Evolutionary conservation across 30 jellyfish, hydroid and myxozoan genomes (phyloP), one percentile per base, ranked within the genome.

Genomic region (Catostylus mosaicus): DNA sequence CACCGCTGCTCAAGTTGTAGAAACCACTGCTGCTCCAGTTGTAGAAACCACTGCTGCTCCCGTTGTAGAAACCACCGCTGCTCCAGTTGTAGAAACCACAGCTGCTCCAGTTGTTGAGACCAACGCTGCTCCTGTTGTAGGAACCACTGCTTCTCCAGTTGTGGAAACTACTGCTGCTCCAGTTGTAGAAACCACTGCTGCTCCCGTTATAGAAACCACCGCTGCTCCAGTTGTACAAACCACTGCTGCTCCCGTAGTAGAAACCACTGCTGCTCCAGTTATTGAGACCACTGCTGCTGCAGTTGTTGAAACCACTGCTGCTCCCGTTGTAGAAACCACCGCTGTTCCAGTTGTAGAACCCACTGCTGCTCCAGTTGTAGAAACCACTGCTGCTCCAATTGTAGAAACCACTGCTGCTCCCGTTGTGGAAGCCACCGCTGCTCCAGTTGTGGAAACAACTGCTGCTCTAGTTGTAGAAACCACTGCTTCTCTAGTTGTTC

Each of bases 21-120:
- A 66, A 34, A 50, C 78, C 24, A 33, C 78, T 47, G 82, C 57
- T 59, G 81, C 73, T 57, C 79, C 72, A 78, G 59, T 67, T 6
- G 57, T 64, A 20, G 69, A 46, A 30, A 67, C 67, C 22, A 66
- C 89, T 2, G 89, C 66, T 56, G 59, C 89, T 35, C 73, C 89
- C 26, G 81, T 59, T 37, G 61, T 57, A 30, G 78, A 24, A 50
- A 59, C 87, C 7, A 59, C 87, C 19, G 80, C 65, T 16, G 81
- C 87, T 9, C 77, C 87, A 50, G 23, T 64, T 23, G 75, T 22
- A 36, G 87, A 26, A 8, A 75, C 87, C n/a, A 47, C 87, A 23
- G 79, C 52, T 3, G 78, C 78, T 26, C 54, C 78, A 54, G 57
- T 30, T 45, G 57, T 26, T 10, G 79, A 56, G 33, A 56, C 69